A percentile compares a stretch with the other conserved stretches of the same genome.
Evolutionary conservation across 2,797 vertebrate species (phyloP).

Genomic region (Halcyon chelicuti): DNA sequence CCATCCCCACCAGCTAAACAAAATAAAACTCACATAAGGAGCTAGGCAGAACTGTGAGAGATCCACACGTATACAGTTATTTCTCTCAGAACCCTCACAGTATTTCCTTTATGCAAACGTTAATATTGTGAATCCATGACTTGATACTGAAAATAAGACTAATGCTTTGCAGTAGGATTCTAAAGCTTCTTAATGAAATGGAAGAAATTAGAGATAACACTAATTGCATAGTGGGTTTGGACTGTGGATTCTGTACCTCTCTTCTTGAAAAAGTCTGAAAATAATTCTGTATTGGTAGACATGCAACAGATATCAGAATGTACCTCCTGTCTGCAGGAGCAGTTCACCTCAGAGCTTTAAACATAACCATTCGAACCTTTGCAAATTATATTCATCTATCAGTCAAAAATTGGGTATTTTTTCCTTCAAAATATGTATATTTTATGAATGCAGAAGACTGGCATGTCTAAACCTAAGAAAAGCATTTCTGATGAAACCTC

Average conservation of each 20-base stretch:
- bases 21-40: not conserved
- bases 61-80: fast-evolving
- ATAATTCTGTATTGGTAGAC: not conserved
- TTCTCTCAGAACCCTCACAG: not conserved
- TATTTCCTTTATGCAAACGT: not conserved
- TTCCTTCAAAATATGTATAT: not conserved
- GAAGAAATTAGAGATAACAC: not conserved
- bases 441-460: not conserved
- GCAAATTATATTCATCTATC: not conserved
- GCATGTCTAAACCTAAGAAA: not conserved
- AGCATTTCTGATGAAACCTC: not conserved
- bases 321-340: not conserved
- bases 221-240: not conserved
- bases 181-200: not conserved
- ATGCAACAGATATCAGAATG: not conserved
- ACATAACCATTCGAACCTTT: not conserved
- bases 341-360: not conserved
- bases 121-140: not conserved
- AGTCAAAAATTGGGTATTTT: not conserved
- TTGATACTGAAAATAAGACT: not conserved
- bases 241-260: not conserved
- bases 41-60: not conserved
- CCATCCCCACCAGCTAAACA: not conserved
- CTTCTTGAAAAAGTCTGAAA: not conserved
- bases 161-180: not conserved